A percentile compares a stretch with the other conserved stretches of the same genome.
phyloP scores from a whole-genome alignment of 1,140 invertebrate genomes.

The Drosophila pectinifera region DNA sequence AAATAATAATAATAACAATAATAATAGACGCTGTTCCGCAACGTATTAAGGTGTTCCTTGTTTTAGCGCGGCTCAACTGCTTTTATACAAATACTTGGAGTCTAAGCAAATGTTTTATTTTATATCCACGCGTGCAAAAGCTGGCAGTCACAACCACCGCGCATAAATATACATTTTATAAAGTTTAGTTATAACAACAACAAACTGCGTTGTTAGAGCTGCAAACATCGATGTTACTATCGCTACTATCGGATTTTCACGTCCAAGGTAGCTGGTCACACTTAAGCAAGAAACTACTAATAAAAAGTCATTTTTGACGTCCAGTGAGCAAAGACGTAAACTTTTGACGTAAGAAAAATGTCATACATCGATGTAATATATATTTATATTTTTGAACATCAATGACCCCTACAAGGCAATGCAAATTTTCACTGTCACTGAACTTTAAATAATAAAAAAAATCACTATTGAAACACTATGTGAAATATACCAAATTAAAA shows the following conservation, averaged over 20 bases:
- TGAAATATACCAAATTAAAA: too few relatives aligned
- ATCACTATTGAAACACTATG: too few relatives aligned
- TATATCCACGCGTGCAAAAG: constrained; percentile 12
- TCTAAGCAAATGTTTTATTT: constrained; percentile 3
- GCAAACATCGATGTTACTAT: background rate
- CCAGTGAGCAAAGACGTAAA: too few relatives aligned
- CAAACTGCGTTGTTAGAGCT: constrained; percentile 7
- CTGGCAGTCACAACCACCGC: constrained; percentile 7
- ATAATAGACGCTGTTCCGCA: constrained; percentile 1
- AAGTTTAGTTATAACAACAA: constrained; percentile 5
- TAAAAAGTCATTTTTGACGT: too few relatives aligned
- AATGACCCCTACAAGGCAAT: too few relatives aligned
- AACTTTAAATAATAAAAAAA: too few relatives aligned
- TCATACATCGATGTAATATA: too few relatives aligned
- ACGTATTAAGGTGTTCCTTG: background rate
- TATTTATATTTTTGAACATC: too few relatives aligned
- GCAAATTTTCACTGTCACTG: too few relatives aligned
- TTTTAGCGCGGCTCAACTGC: constrained; percentile 3
- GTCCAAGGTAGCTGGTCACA: too few relatives aligned
- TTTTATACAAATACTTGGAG: background rate
- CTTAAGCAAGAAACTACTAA: too few relatives aligned
- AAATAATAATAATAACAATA: constrained; percentile 21
- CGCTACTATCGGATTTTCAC: background rate
- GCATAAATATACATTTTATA: constrained; percentile 18
- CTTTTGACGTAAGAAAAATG: too few relatives aligned